Evolutionary conservation across 2,888 invertebrate species (phyloP).

Genomic region (Drosophila falleni): DNA sequence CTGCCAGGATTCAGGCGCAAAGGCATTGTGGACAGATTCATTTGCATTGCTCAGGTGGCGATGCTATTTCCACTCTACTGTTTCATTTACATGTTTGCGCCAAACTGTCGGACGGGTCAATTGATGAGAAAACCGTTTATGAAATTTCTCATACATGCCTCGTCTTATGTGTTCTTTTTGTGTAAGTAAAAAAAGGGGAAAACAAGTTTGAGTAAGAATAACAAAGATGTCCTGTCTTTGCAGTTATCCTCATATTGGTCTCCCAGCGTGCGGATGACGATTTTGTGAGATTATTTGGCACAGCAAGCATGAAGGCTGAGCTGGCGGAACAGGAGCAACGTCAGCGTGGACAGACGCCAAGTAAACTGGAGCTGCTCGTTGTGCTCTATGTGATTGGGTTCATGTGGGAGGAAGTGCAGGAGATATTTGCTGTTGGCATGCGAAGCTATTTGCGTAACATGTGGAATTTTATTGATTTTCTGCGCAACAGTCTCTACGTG

Average conservation of each 20-base stretch:
- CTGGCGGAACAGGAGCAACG: slow-evolving; percentile 88
- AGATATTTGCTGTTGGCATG: slow-evolving; percentile 95
- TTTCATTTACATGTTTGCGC: slow-evolving; percentile 93
- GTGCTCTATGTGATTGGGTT: slow-evolving; percentile 94
- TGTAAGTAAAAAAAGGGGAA: slow-evolving; percentile 87
- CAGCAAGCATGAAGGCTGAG: slow-evolving; percentile 88
- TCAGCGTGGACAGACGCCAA: slow-evolving; percentile 94
- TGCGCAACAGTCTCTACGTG: slow-evolving; percentile 94
- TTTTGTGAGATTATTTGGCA: slow-evolving; percentile 90
- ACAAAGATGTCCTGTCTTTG: slow-evolving; percentile 24
- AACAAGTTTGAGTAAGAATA: slow-evolving; percentile 28
- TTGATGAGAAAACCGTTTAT: slow-evolving; percentile 97
- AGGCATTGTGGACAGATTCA: slow-evolving; percentile 89
- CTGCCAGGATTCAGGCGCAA: slow-evolving; percentile 96
- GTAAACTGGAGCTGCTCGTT: slow-evolving; percentile 93
- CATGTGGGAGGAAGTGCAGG: slow-evolving; percentile 96
- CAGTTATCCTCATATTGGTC: slow-evolving; percentile 96
- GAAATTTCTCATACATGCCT: slow-evolving; percentile 97
- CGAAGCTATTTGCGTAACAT: slow-evolving; percentile 94
- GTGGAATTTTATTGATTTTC: slow-evolving; percentile 99
- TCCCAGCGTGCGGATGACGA: slow-evolving; percentile 95
- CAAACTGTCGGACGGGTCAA: slow-evolving; percentile 91
- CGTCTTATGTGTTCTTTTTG: slow-evolving; percentile 96
- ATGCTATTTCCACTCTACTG: slow-evolving; percentile 95
- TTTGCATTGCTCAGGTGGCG: slow-evolving; percentile 91